Base-by-base conservation (phyloP, 2,797 vertebrate genomes). In the Epinephelus malabaricus region DNA sequence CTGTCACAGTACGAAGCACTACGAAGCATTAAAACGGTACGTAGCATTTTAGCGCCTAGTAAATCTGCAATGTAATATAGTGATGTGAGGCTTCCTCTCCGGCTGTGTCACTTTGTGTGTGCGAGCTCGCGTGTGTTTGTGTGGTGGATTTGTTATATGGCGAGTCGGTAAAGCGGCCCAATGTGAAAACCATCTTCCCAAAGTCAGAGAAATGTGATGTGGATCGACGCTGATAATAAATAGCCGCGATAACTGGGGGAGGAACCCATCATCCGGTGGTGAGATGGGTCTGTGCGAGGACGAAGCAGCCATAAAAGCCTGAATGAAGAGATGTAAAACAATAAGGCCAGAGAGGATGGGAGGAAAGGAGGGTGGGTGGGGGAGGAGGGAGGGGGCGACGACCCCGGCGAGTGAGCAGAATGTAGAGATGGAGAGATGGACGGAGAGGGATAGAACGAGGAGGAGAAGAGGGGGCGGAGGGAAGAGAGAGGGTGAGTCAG, bases 281-380 rank as follows among this genome's bases (percentile, higher is more conserved):
- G 89, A 90, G 89, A 93, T 92, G 89, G 87, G 88, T 84, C 88
- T 55, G 73, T 40, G 30, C 91, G 89, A 95, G 94, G 93, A 94
- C 92, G 89, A 93, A 94, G 90, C 86, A 86, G 92, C 93, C 87
- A 93, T 94, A 94, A 95, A 94, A 93, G 91, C 88, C 82, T 78
- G 89, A 88, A 93, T 92, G 91, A 93, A 92, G 91, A 95, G 88
- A 93, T 92, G 91, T 93, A 93, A 92, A 94, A 94, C 92, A 94
- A 94, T 94, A 92, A 93, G 90, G 86, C 89, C 84, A 54, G 85
- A 87, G 88, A 92, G 85, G 88, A 76, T 80, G 84, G 86, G 79
- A 81, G 80, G 79, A 56, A 50, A 53, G 82, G 72, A 50, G 51
- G 15, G 11, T 54, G 66, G 30, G 68, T 5, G 13, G 25, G 55